phyloP scores from a whole-genome alignment of 2,113 vertebrate species.

The Todiramphus chloris region DNA sequence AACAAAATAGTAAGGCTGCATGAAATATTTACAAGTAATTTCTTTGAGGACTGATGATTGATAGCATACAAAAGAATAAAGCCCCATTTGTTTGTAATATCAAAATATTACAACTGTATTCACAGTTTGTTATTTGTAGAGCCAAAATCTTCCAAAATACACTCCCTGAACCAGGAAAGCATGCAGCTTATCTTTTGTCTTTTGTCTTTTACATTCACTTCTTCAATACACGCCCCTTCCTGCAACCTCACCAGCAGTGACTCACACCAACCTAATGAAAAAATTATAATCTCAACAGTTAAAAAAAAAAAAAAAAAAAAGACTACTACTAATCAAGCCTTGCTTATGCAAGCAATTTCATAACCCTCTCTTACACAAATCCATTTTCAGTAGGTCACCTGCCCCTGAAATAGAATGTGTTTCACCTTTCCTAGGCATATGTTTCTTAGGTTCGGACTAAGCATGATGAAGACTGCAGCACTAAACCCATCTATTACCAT shows the following conservation, averaged over 20 bases:
- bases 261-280: slow-evolving; percentile 5
- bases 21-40: not conserved
- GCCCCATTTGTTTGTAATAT: not conserved
- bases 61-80: not conserved
- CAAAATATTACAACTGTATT: not conserved
- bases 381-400: not conserved
- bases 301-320: not conserved
- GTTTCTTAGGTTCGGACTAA: not conserved
- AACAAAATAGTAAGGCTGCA: not conserved
- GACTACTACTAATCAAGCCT: not conserved
- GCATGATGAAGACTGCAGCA: not conserved
- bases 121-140: not conserved
- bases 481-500: not conserved
- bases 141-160: not conserved
- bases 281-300: not conserved
- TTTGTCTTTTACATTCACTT: slow-evolving; percentile 5
- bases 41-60: not conserved
- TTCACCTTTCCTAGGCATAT: not conserved
- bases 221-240: slow-evolving; percentile 30
- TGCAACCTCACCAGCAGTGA: slow-evolving; percentile 9
- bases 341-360: not conserved
- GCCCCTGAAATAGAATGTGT: not conserved
- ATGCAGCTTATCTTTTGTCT: not conserved
- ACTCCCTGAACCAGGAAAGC: not conserved
- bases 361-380: not conserved